These are phyloP conservation scores for Cryptosula pallasiana DNA, from an alignment of 2,888 invertebrate species.

Conservation along the genomic window DNA sequence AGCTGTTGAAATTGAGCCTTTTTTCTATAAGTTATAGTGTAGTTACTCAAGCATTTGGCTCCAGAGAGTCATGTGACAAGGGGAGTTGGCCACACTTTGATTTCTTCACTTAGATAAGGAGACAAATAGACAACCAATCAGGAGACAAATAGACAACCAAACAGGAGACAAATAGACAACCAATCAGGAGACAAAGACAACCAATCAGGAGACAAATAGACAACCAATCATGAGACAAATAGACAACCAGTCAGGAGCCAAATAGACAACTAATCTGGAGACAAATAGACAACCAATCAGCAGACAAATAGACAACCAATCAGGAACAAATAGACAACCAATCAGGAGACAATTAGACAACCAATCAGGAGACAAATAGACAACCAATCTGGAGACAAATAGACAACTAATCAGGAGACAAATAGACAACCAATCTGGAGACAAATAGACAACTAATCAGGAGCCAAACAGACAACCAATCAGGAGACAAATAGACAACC, in stretches of 20 bases:
- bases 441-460: background rate
- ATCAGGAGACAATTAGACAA: background rate
- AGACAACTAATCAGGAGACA: background rate
- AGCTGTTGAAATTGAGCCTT: too few relatives aligned
- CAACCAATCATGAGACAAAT: background rate
- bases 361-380: background rate
- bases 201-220: background rate
- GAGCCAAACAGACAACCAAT: background rate
- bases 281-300: background rate
- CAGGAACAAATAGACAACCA: background rate
- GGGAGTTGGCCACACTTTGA: too few relatives aligned
- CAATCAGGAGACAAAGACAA: background rate
- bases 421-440: background rate
- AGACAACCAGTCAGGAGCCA: background rate
- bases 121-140: too few relatives aligned
- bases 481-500: background rate
- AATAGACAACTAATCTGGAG: background rate
- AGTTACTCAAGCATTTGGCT: too few relatives aligned
- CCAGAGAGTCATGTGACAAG: too few relatives aligned
- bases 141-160: too few relatives aligned
- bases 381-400: background rate
- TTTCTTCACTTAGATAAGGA: too few relatives aligned
- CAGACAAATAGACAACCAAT: background rate
- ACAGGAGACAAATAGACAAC: background rate
- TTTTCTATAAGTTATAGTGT: too few relatives aligned